phyloP scores from a whole-genome alignment of 2,888 invertebrate species.

The Willowsia nigromaculata region DNA sequence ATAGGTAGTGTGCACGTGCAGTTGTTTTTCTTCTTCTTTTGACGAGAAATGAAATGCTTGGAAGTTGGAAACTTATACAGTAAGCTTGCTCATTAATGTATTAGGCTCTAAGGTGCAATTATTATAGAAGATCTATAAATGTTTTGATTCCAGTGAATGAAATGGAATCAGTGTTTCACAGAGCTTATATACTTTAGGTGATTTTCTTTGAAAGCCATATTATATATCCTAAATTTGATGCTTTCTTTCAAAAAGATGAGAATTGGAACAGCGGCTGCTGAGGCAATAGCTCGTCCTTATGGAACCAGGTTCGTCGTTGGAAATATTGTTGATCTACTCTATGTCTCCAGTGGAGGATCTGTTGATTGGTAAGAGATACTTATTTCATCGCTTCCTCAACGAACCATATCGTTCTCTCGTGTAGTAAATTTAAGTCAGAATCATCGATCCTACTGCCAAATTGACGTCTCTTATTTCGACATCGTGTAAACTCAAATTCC shows the following conservation, averaged over 20 bases:
- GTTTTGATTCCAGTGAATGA: no score
- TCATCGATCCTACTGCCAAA: not conserved
- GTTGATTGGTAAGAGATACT: constrained; percentile 56
- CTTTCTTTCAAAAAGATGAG: constrained; percentile 62
- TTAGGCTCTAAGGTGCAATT: no score
- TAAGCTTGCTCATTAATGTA: no score
- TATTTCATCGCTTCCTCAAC: not conserved
- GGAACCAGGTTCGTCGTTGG: constrained; percentile 75
- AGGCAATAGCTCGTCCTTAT: constrained; percentile 71
- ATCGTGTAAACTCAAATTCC: not conserved
- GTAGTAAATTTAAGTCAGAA: not conserved
- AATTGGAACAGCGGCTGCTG: constrained; percentile 72
- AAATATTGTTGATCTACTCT: constrained; percentile 83
- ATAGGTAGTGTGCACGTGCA: no score
- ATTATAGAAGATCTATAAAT: no score
- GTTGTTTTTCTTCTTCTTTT: no score
- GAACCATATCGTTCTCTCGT: not conserved
- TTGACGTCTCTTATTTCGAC: not conserved
- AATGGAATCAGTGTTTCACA: no score
- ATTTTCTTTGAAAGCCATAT: no score
- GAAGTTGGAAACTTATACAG: no score
- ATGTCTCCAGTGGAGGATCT: constrained; percentile 53
- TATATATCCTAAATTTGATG: not conserved
- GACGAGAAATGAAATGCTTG: no score
- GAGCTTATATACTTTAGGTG: no score